Percentiles rank a stretch among this genome's conserved stretches.
phyloP scores from a whole-genome alignment of 2,797 vertebrate species.

The Hypotaenidia philippensis region DNA sequence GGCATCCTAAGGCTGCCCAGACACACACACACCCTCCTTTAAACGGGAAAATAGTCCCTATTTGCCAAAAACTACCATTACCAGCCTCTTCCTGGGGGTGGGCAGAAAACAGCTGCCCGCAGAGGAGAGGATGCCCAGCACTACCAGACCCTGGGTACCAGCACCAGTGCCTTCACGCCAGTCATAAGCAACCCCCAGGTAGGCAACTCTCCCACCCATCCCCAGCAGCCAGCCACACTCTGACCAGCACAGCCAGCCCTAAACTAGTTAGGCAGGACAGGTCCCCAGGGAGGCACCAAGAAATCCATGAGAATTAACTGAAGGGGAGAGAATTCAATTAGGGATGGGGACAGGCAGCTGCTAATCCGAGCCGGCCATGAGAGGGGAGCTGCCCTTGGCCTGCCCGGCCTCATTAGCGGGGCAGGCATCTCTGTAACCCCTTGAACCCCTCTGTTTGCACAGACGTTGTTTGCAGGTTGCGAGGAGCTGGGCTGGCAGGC shows the following conservation, averaged over 20 bases:
- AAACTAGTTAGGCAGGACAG: slow-evolving; percentile 48
- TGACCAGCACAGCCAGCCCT: background rate
- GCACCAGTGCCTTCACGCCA: accelerated
- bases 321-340: slow-evolving; percentile 52
- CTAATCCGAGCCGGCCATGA: slow-evolving; percentile 28
- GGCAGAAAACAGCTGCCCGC: accelerated
- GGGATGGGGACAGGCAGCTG: slow-evolving; percentile 39
- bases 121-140: background rate
- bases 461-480: background rate
- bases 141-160: accelerated
- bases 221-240: background rate
- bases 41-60: background rate
- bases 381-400: slow-evolving; percentile 23
- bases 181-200: accelerated
- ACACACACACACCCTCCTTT: background rate
- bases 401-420: slow-evolving; percentile 58
- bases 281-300: slow-evolving; percentile 44
- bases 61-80: background rate
- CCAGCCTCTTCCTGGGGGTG: accelerated
- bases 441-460: slow-evolving; percentile 19
- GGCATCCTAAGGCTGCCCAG: background rate
- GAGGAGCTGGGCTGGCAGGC: background rate
- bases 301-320: slow-evolving; percentile 68
- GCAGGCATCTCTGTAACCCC: slow-evolving; percentile 42
- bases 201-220: background rate